Base-by-base conservation (phyloP, 2,797 vertebrate species). In the Atherinosoma microstoma region DNA sequence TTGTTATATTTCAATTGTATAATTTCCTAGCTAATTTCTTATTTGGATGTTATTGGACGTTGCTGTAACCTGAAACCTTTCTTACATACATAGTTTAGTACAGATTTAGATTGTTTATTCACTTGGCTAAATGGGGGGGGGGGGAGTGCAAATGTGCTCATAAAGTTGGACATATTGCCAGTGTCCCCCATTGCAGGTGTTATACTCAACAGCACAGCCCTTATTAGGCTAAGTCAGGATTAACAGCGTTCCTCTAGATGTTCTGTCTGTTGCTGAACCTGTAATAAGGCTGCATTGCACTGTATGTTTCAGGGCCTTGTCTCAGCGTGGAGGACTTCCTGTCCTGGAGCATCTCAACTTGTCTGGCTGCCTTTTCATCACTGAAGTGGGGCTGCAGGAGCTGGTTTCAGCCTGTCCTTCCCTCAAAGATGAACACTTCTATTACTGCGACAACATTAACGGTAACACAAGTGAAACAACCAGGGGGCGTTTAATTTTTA, bases 401-500 rank as follows among this genome's bases (percentile, higher is more conserved):
- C 92, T 99, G 85, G 97, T 99, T 82, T 95, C 97, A 2, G 96
- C 94, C 16, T 99, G 97, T 78, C 98, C 98, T 68, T 95, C 97
- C 75, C 96, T 99, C 61, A 98, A 99, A 11, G 96, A 98, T 56
- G 97, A 99, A 89, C 96, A 99, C 93, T 99, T 99, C 93, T 99
- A 99, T 96, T 99, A 99, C 97, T 99, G 98, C 94, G 98, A 99
- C 96, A 99, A 99, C 95, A 99, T 99, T 89, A 96, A 98, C 80
- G 97, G 98, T 99, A 98, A 97, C 80, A 65, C 67, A 64, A 83
- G 76, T 2, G 34, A 77, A 66, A 51, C 45, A 15, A 30, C 15
- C 27, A 1, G 6, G 30, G 22, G 24, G 34, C 4, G 0, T 53
- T 56, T 40, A 2, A 11, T 40, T 71, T 59, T 3, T 9, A 27